A percentile compares a stretch with the other conserved stretches of the same genome.
phyloP scores from a whole-genome alignment of 1,140 invertebrate species.

The Rhagoletis zephyria region DNA sequence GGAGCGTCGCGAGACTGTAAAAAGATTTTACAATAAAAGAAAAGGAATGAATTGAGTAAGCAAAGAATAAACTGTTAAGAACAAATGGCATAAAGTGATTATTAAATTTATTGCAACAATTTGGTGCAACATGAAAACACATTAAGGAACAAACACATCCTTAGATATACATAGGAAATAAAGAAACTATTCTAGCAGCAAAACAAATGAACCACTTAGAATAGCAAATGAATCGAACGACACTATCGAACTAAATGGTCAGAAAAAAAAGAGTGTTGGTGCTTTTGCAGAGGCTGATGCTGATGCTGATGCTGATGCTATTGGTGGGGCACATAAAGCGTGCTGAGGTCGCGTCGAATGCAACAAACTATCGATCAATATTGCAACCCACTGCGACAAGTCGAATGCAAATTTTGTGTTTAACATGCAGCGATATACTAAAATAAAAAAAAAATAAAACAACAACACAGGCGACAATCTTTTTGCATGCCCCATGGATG shows the following conservation, averaged over 20 bases:
- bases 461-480: too few relatives aligned
- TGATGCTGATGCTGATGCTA: not conserved
- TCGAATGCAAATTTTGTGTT: not conserved
- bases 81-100: slow-evolving; percentile 52
- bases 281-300: too few relatives aligned
- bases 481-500: not conserved
- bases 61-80: not conserved
- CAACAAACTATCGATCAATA: slow-evolving; percentile 37
- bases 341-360: not conserved
- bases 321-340: not conserved
- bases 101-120: slow-evolving; percentile 57
- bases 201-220: slow-evolving; percentile 41
- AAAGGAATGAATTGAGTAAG: slow-evolving; percentile 13
- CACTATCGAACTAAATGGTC: not conserved
- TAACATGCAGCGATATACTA: not conserved
- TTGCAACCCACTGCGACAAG: slow-evolving; percentile 41
- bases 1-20: slow-evolving; percentile 74
- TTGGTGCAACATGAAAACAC: slow-evolving; percentile 57
- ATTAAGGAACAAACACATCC: slow-evolving; percentile 38
- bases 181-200: not conserved
- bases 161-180: not conserved
- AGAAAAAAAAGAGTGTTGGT: too few relatives aligned
- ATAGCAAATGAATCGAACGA: slow-evolving; percentile 40
- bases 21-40: slow-evolving; percentile 24
- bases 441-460: too few relatives aligned